A percentile compares a stretch with the other conserved stretches of the same genome.
These are phyloP conservation scores for Amphiprion percula DNA, from an alignment of 2,113 vertebrate species.

Conservation along the genomic window DNA sequence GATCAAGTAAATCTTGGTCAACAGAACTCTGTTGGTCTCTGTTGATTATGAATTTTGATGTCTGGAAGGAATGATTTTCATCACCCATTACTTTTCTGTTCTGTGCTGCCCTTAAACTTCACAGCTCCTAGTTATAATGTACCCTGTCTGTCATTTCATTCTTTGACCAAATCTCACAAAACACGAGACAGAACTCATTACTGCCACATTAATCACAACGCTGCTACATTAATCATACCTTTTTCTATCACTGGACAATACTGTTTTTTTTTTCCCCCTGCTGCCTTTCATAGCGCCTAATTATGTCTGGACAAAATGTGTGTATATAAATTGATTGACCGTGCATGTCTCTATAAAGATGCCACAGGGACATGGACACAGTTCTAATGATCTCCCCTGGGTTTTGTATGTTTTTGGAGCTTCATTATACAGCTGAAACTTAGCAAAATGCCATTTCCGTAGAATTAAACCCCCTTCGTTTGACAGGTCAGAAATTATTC, in stretches of 20 bases:
- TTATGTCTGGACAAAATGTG: conserved; percentile 35
- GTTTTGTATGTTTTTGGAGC: conserved; percentile 31
- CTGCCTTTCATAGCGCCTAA: conserved; percentile 42
- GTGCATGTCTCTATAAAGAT: conserved; percentile 19
- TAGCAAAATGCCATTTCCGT: conserved; percentile 38
- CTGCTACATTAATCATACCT: conserved; percentile 34
- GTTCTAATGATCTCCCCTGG: conserved; percentile 29
- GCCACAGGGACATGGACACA: conserved; percentile 5
- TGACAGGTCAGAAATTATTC: conserved; percentile 54
- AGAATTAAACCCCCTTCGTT: conserved; percentile 32
- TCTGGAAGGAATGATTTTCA: conserved; percentile 22
- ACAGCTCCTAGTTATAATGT: conserved; percentile 17
- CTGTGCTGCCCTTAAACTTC: conserved; percentile 2
- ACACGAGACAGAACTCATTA: conserved; percentile 55
- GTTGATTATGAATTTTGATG: conserved; percentile 37
- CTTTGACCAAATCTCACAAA: conserved; percentile 38
- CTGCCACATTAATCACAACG: conserved; percentile 26
- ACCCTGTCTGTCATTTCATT: conserved; percentile 33
- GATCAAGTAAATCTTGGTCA: conserved; percentile 31
- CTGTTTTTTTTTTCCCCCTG: conserved; percentile 11
- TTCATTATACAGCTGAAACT: conserved; percentile 42
- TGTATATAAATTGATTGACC: conserved; percentile 42
- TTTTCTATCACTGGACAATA: conserved; percentile 26
- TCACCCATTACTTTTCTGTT: conserved; percentile 6
- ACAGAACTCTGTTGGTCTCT: conserved; percentile 34